Percentiles rank a stretch among this genome's conserved stretches.
Conservation (phyloP, 2,888 invertebrate species). For the Leptothorax acervorum region DNA sequence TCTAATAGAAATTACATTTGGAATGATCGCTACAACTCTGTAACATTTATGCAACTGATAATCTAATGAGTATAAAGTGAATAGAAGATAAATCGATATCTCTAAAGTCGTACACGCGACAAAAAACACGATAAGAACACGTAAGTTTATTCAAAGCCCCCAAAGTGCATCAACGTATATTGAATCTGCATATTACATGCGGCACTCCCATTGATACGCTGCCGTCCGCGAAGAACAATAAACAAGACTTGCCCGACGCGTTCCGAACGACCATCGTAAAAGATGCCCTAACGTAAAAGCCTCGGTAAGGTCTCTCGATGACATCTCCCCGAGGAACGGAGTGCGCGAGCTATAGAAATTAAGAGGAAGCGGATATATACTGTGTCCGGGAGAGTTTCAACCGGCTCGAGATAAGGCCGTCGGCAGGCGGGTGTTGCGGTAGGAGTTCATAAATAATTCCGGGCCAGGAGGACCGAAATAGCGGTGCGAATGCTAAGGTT, state of each 20-base stretch:
- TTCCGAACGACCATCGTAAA: constrained; percentile 39
- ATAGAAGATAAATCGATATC: background rate
- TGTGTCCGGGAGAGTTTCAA: constrained; percentile 25
- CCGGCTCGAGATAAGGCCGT: constrained; percentile 39
- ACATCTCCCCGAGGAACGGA: constrained; percentile 29
- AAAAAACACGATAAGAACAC: constrained; percentile 11
- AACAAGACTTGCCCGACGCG: constrained; percentile 41
- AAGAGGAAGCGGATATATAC: constrained; percentile 38
- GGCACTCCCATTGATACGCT: constrained; percentile 35
- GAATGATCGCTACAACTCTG: background rate
- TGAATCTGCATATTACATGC: constrained; percentile 48
- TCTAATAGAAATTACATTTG: background rate
- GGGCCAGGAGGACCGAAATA: constrained; percentile 30
- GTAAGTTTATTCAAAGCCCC: constrained; percentile 7
- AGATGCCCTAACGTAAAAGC: constrained; percentile 12
- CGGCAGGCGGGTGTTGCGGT: constrained; percentile 30
- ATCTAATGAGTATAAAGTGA: background rate
- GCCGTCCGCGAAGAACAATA: constrained; percentile 37
- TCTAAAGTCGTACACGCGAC: background rate
- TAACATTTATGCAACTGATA: background rate
- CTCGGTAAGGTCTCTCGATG: constrained; percentile 28
- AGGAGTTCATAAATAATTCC: constrained; percentile 51
- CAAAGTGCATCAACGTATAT: constrained; percentile 40
- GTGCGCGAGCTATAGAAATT: constrained; percentile 30
- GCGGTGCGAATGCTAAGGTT: constrained; percentile 37